phyloP scores from a whole-genome alignment of 1,140 invertebrate species.

The Mesaphorura yosii region DNA sequence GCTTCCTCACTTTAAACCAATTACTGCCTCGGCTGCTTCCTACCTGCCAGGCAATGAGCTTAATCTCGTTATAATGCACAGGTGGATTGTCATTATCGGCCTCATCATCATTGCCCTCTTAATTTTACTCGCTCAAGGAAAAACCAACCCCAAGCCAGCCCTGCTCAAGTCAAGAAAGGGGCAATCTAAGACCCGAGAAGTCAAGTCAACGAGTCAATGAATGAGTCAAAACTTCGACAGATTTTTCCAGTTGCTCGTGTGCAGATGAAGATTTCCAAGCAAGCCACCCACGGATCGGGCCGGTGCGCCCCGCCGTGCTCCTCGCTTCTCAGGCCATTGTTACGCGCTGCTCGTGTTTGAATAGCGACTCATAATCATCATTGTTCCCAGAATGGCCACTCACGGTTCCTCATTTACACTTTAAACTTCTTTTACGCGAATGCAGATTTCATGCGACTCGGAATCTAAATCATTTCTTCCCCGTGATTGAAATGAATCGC shows the following conservation, averaged over 20 bases:
- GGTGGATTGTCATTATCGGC: no score
- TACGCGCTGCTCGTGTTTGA: neutral
- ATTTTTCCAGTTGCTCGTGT: no score
- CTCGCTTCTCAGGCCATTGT: no score
- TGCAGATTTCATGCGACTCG: neutral
- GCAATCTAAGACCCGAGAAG: neutral
- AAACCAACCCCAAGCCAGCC: no score
- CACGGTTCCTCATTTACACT: neutral
- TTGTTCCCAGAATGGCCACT: neutral
- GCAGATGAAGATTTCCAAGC: no score
- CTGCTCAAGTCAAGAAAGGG: no score
- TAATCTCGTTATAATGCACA: constrained; percentile 1
- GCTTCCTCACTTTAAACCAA: constrained; percentile 22
- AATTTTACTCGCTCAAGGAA: neutral
- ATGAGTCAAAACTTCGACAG: no score
- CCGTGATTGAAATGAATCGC: neutral
- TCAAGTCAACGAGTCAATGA: neutral
- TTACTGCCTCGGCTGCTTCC: neutral
- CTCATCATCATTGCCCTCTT: neutral
- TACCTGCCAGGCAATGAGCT: neutral
- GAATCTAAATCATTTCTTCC: neutral
- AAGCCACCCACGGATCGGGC: no score
- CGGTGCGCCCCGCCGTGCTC: no score
- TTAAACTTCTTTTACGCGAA: neutral
- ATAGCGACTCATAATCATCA: neutral